Conservation (phyloP, 2,113 vertebrate genomes). For the Romanogobio albipinnatus region DNA sequence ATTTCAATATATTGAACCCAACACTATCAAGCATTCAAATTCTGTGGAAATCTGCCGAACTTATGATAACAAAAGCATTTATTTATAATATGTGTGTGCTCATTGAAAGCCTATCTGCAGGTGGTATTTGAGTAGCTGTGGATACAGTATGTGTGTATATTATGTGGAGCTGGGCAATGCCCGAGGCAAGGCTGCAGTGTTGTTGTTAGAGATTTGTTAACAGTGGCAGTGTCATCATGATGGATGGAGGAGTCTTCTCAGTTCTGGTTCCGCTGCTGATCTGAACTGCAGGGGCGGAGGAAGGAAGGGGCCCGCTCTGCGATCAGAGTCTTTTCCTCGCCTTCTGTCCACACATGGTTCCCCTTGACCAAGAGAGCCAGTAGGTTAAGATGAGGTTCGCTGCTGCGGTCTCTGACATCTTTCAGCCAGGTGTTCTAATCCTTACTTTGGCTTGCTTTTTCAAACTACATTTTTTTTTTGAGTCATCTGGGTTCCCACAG, state of each 20-base stretch:
- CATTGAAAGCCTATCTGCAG: not conserved
- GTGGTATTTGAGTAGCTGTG: not conserved
- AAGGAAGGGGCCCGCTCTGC: constrained; percentile 19
- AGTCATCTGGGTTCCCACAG: not conserved
- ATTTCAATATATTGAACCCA: not conserved
- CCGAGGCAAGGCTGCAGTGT: not conserved
- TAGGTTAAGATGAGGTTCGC: constrained; percentile 27
- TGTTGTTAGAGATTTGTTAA: constrained; percentile 26
- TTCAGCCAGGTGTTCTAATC: not conserved
- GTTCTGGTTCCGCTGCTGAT: constrained; percentile 36
- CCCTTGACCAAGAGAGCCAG: not conserved
- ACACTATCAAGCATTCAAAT: not conserved
- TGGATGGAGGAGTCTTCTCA: constrained; percentile 50
- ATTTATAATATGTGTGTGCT: not conserved
- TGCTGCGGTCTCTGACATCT: not conserved
- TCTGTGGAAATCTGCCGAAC: not conserved
- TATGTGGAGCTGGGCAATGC: constrained; percentile 5
- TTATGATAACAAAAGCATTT: not conserved
- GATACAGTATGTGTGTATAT: not conserved
- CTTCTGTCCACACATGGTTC: constrained; percentile 21
- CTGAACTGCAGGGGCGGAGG: constrained; percentile 24
- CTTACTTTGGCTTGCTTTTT: not conserved
- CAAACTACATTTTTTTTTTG: not conserved
- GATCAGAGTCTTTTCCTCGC: constrained; percentile 31
- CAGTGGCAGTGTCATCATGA: constrained; percentile 48